A percentile compares a stretch with the other conserved stretches of the same genome.
Evolutionary conservation across 2,113 vertebrate species (phyloP).

Genomic region (Canis aureus): DNA sequence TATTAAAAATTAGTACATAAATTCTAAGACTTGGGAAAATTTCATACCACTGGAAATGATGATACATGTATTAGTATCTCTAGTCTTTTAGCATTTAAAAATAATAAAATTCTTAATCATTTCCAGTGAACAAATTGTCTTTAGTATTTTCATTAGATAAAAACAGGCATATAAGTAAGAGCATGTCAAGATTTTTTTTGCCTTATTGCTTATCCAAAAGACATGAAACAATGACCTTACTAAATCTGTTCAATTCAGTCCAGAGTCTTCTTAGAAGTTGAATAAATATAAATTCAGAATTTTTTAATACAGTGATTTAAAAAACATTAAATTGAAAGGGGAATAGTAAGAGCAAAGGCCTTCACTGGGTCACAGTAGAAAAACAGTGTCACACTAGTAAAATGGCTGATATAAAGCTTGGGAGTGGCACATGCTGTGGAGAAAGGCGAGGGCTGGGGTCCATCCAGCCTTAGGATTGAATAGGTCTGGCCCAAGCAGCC

Average conservation of each 20-base stretch:
- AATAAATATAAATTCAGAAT: background rate
- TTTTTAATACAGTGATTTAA: background rate
- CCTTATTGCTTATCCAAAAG: background rate
- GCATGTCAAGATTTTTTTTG: background rate
- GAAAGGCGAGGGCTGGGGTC: background rate
- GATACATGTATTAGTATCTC: background rate
- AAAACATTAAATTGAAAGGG: background rate
- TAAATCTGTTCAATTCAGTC: background rate
- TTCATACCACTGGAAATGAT: background rate
- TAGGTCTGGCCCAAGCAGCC: fast-evolving
- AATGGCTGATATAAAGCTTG: fast-evolving
- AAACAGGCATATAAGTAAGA: background rate
- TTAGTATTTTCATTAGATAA: background rate
- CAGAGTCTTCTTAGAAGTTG: background rate
- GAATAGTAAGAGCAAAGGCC: background rate
- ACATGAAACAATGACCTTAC: background rate
- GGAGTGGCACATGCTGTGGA: fast-evolving
- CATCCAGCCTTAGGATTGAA: background rate
- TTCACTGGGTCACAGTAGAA: background rate
- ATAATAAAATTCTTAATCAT: background rate
- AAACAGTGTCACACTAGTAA: background rate
- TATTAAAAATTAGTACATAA: background rate
- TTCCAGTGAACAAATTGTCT: background rate
- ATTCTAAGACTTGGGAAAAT: background rate
- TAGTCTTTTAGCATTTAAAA: background rate